phyloP scores from a whole-genome alignment of 1,140 invertebrate species.

The Drosophila takahashii region DNA sequence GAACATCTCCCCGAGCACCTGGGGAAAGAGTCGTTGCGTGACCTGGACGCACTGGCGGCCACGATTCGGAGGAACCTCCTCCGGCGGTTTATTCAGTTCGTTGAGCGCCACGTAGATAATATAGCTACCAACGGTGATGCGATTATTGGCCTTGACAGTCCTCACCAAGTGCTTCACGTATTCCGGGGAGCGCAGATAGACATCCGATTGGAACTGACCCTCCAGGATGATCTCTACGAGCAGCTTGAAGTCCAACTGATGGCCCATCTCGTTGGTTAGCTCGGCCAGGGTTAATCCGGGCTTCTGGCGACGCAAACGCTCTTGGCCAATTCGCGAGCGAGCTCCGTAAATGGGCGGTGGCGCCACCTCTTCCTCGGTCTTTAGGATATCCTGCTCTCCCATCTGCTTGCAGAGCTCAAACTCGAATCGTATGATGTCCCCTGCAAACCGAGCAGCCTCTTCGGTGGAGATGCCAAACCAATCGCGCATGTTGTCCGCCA shows the following conservation, averaged over 20 bases:
- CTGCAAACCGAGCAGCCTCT: slow-evolving; percentile 57
- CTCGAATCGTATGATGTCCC: slow-evolving; percentile 73
- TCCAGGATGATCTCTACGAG: slow-evolving; percentile 61
- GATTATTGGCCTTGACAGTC: slow-evolving; percentile 37
- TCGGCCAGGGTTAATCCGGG: slow-evolving; percentile 32
- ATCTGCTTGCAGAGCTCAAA: slow-evolving; percentile 75
- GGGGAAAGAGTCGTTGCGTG: slow-evolving; percentile 62
- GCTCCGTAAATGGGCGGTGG: slow-evolving; percentile 5
- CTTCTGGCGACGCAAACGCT: slow-evolving; percentile 49
- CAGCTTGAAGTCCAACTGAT: slow-evolving; percentile 56
- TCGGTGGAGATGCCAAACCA: slow-evolving; percentile 59
- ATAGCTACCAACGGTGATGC: slow-evolving; percentile 59
- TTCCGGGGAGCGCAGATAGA: slow-evolving; percentile 54
- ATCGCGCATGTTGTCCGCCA: slow-evolving; percentile 52
- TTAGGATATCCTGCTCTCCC: slow-evolving; percentile 43
- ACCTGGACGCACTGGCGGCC: slow-evolving; percentile 53
- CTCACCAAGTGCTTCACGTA: slow-evolving; percentile 63
- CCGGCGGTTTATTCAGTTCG: slow-evolving; percentile 58
- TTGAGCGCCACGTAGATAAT: slow-evolving; percentile 73
- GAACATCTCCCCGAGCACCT: slow-evolving; percentile 70
- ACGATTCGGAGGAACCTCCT: slow-evolving; percentile 39
- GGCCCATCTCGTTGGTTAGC: slow-evolving; percentile 46
- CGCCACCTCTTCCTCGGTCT: slow-evolving; percentile 7
- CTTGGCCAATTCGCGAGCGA: slow-evolving; percentile 55
- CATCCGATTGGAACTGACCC: slow-evolving; percentile 13